Evolutionary conservation across 2,888 invertebrate species (phyloP).

Genomic region (Protodeltote pygarga): DNA sequence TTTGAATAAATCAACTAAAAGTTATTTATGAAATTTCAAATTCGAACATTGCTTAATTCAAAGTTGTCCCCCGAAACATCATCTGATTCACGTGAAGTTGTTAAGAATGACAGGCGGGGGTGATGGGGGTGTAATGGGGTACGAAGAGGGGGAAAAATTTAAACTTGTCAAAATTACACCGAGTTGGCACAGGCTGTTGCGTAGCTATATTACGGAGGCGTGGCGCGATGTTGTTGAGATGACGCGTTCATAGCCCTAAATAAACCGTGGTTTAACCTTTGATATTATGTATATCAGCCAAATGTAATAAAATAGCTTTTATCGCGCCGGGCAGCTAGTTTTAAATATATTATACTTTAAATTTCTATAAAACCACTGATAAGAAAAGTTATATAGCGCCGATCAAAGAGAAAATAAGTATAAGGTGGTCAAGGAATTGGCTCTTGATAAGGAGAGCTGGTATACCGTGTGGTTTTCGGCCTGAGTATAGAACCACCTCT

Average conservation of each 20-base stretch:
- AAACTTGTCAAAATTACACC: slow-evolving; percentile 54
- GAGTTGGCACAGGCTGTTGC: slow-evolving; percentile 45
- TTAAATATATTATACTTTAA: too few species aligned
- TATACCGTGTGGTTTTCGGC: too few species aligned
- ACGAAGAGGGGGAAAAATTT: slow-evolving; percentile 32
- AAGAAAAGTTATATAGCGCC: too few species aligned
- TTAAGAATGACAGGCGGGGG: slow-evolving; percentile 47
- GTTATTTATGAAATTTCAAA: slow-evolving; percentile 28
- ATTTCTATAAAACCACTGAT: too few species aligned
- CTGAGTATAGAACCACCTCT: too few species aligned
- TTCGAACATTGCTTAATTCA: slow-evolving; percentile 41
- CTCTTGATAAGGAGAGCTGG: too few species aligned
- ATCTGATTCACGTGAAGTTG: slow-evolving; percentile 49
- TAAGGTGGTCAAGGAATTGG: too few species aligned
- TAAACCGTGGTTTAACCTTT: too few species aligned
- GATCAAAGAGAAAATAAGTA: too few species aligned
- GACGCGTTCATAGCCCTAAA: not conserved
- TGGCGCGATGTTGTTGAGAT: slow-evolving; percentile 3
- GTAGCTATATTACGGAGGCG: slow-evolving; percentile 27
- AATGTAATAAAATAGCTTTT: too few species aligned
- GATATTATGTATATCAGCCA: too few species aligned
- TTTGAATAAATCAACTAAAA: slow-evolving; percentile 1
- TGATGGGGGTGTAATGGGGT: not conserved
- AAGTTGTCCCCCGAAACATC: slow-evolving; percentile 34
- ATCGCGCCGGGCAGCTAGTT: too few species aligned